These are phyloP conservation scores for Adelges cooleyi DNA, from an alignment of 1,140 invertebrate genomes.

Conservation along the genomic window DNA sequence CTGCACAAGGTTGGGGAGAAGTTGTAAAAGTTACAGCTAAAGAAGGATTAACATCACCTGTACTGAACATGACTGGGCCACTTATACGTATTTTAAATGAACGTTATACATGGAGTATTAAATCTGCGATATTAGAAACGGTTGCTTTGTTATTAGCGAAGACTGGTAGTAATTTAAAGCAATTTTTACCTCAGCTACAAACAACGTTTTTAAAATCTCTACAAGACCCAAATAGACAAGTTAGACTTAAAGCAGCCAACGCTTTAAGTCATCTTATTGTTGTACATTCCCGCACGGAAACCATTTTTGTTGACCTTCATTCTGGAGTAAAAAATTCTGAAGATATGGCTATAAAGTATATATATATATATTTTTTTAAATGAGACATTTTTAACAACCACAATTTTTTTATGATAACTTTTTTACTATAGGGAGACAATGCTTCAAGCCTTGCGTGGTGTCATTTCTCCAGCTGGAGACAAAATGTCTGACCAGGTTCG, in stretches of 20 bases:
- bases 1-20: constrained; percentile 86
- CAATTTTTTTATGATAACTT: too few relatives aligned
- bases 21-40: constrained; percentile 77
- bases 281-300: constrained; percentile 79
- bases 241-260: constrained; percentile 76
- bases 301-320: constrained; percentile 82
- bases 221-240: constrained; percentile 73
- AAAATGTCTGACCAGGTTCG: constrained; percentile 76
- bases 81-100: constrained; percentile 95
- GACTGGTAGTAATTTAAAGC: constrained; percentile 57
- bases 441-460: constrained; percentile 74
- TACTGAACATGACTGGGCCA: constrained; percentile 93
- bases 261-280: constrained; percentile 79
- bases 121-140: constrained; percentile 90
- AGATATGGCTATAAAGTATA: constrained; percentile 61
- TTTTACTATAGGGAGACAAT: constrained; percentile 63
- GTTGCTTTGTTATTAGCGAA: constrained; percentile 82
- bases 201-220: constrained; percentile 93
- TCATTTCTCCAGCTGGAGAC: constrained; percentile 68
- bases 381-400: not conserved
- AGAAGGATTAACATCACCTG: constrained; percentile 79
- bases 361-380: too few relatives aligned
- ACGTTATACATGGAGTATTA: constrained; percentile 82
- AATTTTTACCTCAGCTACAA: constrained; percentile 95
- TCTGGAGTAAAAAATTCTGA: constrained; percentile 72